These are phyloP conservation scores for Gyps fulvus DNA, from an alignment of 2,113 vertebrate species.

Conservation along the genomic window DNA sequence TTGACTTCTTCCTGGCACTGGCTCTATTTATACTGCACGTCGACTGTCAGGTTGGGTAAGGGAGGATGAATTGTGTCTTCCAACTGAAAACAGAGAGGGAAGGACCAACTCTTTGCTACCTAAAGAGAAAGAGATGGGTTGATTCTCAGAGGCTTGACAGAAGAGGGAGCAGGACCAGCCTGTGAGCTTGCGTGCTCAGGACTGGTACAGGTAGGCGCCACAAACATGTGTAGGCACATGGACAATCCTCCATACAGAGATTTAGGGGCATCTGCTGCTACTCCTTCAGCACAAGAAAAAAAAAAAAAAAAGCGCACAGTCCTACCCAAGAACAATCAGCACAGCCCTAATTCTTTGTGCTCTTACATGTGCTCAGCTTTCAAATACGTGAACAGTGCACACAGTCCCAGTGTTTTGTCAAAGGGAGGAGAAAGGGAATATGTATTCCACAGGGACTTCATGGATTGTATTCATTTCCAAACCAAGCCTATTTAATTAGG, in stretches of 20 bases:
- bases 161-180: neutral
- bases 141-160: neutral
- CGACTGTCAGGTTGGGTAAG: neutral
- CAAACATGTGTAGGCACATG: accelerated
- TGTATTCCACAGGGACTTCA: neutral
- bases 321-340: neutral
- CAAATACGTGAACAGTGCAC: neutral
- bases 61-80: neutral
- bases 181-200: neutral
- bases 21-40: neutral
- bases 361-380: neutral
- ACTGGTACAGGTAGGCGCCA: neutral
- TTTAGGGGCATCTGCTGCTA: neutral
- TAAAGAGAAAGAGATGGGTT: neutral
- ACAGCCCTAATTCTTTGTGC: neutral
- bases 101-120: neutral
- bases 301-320: neutral
- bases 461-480: neutral
- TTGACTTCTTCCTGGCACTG: neutral
- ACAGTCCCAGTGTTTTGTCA: neutral
- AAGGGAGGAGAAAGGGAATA: neutral
- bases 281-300: neutral
- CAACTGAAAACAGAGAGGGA: neutral
- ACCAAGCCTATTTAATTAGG: slow-evolving; percentile 28
- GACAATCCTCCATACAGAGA: neutral